Percentiles rank a stretch among this genome's conserved stretches.
Conservation (phyloP, 2,797 vertebrate genomes). For the Poliocrania exsul region DNA sequence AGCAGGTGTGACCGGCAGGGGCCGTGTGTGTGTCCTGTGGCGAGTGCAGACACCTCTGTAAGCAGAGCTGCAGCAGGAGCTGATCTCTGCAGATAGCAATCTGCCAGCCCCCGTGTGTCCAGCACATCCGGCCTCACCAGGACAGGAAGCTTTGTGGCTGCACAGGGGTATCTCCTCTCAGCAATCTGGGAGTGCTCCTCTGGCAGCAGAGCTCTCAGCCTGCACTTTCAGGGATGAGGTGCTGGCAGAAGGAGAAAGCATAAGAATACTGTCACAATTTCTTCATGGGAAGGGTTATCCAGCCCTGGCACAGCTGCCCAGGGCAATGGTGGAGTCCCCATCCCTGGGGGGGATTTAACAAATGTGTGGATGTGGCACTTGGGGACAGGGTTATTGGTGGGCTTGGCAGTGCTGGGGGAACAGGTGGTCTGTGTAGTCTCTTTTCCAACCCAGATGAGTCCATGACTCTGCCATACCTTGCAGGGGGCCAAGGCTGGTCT, state of each 20-base stretch:
- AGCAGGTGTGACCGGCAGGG: neutral
- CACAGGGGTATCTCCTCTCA: neutral
- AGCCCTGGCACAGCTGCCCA: fast-evolving
- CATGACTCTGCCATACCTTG: neutral
- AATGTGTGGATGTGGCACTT: neutral
- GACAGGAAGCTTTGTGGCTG: neutral
- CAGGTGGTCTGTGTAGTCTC: neutral
- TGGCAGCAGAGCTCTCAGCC: conserved; percentile 18
- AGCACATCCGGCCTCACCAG: neutral
- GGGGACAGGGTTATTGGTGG: neutral
- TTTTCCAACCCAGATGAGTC: neutral
- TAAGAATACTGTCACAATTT: neutral
- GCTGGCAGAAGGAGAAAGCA: neutral
- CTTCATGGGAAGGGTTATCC: neutral
- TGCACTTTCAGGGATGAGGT: conserved; percentile 1
- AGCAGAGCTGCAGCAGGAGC: neutral
- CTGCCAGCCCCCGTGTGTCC: neutral
- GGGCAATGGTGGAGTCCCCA: neutral
- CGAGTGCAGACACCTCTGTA: conserved; percentile 82
- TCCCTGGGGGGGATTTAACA: neutral
- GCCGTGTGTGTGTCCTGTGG: neutral
- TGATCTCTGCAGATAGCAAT: conserved; percentile 50
- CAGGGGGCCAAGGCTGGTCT: neutral
- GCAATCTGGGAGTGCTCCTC: neutral
- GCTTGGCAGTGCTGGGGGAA: neutral